Evolutionary conservation across 1,140 invertebrate species (phyloP).

Genomic region (Drosophila pruinosa): DNA sequence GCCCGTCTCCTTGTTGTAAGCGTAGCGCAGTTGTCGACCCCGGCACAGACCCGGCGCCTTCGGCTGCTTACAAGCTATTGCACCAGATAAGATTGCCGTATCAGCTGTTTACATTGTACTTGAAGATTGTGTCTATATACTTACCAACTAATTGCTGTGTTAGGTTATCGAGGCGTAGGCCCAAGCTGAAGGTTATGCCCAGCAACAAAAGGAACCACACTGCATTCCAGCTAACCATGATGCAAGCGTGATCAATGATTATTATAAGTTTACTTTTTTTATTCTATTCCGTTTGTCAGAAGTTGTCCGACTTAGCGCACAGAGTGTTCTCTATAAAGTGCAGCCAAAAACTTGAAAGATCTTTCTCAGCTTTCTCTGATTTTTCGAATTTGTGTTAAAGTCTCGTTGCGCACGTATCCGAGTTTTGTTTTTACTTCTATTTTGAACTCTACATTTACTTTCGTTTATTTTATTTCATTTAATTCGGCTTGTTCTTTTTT

Average conservation of each 20-base stretch:
- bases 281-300: slow-evolving; percentile 10
- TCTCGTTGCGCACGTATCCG: slow-evolving; percentile 53
- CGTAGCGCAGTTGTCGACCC: slow-evolving; percentile 64
- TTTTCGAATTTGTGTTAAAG: slow-evolving; percentile 25
- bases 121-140: background rate
- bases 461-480: slow-evolving; percentile 18
- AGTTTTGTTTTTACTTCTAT: slow-evolving; percentile 55
- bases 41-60: slow-evolving; percentile 69
- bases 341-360: slow-evolving; percentile 39
- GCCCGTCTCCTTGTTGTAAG: slow-evolving; percentile 62
- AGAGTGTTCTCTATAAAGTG: slow-evolving; percentile 49
- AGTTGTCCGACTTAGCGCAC: slow-evolving; percentile 11
- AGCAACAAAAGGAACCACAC: slow-evolving; percentile 26
- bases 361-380: slow-evolving; percentile 58
- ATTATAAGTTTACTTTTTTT: background rate
- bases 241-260: background rate
- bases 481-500: slow-evolving; percentile 26
- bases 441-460: slow-evolving; percentile 18
- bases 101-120: background rate
- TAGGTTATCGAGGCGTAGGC: slow-evolving; percentile 56
- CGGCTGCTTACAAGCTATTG: slow-evolving; percentile 63
- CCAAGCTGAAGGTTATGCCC: background rate
- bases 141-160: slow-evolving; percentile 56
- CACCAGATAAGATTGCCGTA: background rate
- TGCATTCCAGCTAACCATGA: slow-evolving; percentile 25